Percentiles rank a stretch among this genome's conserved stretches.
Conservation (phyloP, 2,113 vertebrate genomes). For the Mustela nigripes region DNA sequence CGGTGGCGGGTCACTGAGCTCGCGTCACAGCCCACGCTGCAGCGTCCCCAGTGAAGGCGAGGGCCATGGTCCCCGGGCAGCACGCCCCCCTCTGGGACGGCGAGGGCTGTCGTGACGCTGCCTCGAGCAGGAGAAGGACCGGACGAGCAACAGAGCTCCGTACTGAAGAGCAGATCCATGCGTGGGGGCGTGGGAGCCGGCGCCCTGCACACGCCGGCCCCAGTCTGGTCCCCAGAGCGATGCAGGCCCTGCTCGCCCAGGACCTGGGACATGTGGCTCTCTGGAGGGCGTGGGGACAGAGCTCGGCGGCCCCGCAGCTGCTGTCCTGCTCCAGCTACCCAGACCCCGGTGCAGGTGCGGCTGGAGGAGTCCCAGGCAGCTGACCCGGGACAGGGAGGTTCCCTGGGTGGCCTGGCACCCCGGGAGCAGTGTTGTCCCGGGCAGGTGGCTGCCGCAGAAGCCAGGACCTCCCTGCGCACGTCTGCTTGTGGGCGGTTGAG, state of each 20-base stretch:
- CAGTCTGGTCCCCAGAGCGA: background rate
- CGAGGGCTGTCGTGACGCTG: background rate
- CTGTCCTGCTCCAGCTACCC: background rate
- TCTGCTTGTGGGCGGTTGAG: background rate
- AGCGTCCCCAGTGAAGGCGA: background rate
- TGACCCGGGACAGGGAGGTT: background rate
- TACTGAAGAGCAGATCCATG: background rate
- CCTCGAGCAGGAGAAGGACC: no score
- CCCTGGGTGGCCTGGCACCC: background rate
- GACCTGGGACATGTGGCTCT: background rate
- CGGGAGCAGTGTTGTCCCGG: rapidly evolving
- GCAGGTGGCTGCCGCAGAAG: rapidly evolving
- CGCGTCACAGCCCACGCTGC: rapidly evolving
- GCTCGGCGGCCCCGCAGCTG: rapidly evolving
- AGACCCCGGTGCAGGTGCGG: rapidly evolving
- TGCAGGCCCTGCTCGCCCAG: rapidly evolving
- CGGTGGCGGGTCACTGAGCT: background rate
- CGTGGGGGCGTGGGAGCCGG: rapidly evolving
- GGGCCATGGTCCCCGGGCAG: background rate
- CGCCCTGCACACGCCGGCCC: background rate
- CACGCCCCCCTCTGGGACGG: background rate
- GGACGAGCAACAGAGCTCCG: background rate
- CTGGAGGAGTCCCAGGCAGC: background rate
- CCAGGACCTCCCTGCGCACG: background rate
- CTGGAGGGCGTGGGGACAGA: background rate